Evolutionary conservation across 2,888 invertebrate species (phyloP), one percentile per base, ranked within the genome.

Genomic region (Cryptosula pallasiana): DNA sequence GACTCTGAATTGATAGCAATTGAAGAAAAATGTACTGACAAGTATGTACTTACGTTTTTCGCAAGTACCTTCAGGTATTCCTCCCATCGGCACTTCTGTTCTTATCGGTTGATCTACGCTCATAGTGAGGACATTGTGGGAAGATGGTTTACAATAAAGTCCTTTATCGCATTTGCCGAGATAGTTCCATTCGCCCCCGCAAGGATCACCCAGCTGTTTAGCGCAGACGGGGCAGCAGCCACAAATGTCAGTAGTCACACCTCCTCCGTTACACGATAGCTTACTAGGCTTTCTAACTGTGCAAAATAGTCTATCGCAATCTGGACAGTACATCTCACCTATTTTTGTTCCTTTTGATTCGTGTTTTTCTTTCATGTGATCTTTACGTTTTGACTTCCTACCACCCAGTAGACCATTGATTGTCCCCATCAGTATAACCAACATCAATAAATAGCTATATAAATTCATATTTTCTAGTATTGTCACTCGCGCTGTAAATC

Each of bases 141-240:
- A 3, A 1, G 70, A n/a, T 0, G 76, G 70, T 55, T 76, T 75
- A 76, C 81, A 81, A 55, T 76, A 75, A 27, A 84, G 76, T 55
- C 81, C 81, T 27, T 75, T 73, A 76, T 83, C 84, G 76, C 84
- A 84, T 74, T 80, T 81, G 27, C 84, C 84, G 70, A 83, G 77
- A 75, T 83, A 83, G 71, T 79, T 74, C 69, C 76, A 80, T 54
- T 80, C 79, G 2, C 84, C 84, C 0, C 83, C 83, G 73, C 84
- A 84, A 29, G 75, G 71, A 74, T 83, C 81, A 1, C 81, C 80
- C 71, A 77, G 78, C 32, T 80, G 74, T 70, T 82, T 82, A 72
- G 84, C 84, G 75, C 84, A 84, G 2, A 79, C 79, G 3, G 81
- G 82, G 72, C 84, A 84, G 73, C 84, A 84, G 35, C 79, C 79